Evolutionary conservation across 2,797 vertebrate species (phyloP), one percentile per base, ranked within the genome.

Genomic region (Podargus strigoides): DNA sequence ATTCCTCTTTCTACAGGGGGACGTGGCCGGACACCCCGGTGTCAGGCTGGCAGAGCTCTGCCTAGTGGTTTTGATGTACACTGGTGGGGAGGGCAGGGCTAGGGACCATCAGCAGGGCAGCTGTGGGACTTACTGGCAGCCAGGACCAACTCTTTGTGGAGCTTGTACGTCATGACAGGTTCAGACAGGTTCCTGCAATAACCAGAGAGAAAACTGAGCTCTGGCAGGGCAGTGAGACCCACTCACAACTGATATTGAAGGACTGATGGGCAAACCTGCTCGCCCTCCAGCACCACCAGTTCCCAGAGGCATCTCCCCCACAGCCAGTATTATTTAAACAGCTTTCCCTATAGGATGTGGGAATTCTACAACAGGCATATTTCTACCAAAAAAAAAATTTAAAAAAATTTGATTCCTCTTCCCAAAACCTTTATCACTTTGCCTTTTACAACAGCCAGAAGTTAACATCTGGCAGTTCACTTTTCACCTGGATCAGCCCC

Each of bases 151-250:
- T 99, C 98, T 96, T 98, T 98, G 97, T 99, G 99, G 37, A 99
- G 98, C 93, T 96, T 97, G 97, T 99, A 99, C 17, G 99, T 99
- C 99, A 99, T 99, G 91, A 99, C 97, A 12, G 99, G 99, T 97
- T 99, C 99, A 91, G 98, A 98, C 70, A 99, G 98, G 97, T 98
- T 99, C 98, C 99, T 99, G 96, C 87, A 98, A 90, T 32, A 76
- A 97, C 41, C 83, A 96, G 76, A 95, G 32, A 76, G 69, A 75
- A 75, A 66, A 64, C 8, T 77, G 72, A 95, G 93, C 68, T 86
- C 59, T 36, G 24, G n/a, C 32, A 59, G 73, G 72, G 90, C 58
- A 90, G 23, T 11, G 6, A 13, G 30, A 89, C 73, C 47, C 13
- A 3, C 23, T 58, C 0, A 0, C 4, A 8, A 59, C 73, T 42